These are phyloP conservation scores for Arctocebus calabarensis DNA, from an alignment of 2,797 vertebrate genomes.

Conservation along the genomic window DNA sequence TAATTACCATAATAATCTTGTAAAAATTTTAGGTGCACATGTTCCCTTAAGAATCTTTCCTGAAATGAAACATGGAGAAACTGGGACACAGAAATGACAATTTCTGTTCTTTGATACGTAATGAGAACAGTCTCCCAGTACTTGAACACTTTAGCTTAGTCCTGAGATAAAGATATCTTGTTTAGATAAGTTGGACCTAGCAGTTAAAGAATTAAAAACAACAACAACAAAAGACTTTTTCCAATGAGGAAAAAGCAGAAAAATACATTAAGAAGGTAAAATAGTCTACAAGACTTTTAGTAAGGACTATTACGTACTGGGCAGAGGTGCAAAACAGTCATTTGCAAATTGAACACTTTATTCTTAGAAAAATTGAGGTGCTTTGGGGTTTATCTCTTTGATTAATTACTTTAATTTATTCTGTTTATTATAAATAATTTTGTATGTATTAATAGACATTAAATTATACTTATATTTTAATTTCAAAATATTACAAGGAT, in stretches of 20 bases:
- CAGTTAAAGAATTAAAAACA: neutral
- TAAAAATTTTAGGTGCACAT: neutral
- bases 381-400: neutral
- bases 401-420: neutral
- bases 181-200: neutral
- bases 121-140: neutral
- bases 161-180: slow-evolving; percentile 28
- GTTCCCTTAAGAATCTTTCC: neutral
- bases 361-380: neutral
- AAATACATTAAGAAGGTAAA: neutral
- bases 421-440: neutral
- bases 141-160: neutral
- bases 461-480: neutral
- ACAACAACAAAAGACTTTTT: neutral
- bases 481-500: neutral
- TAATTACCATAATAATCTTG: neutral
- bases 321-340: too few relatives aligned
- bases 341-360: neutral
- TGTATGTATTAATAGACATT: neutral
- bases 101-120: neutral
- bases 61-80: neutral
- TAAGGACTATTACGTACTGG: rapidly evolving
- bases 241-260: neutral
- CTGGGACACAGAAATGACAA: neutral
- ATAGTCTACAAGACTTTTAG: too few relatives aligned